These are phyloP conservation scores for Octodon degus DNA, from an alignment of 2,113 vertebrate genomes.

Conservation along the genomic window DNA sequence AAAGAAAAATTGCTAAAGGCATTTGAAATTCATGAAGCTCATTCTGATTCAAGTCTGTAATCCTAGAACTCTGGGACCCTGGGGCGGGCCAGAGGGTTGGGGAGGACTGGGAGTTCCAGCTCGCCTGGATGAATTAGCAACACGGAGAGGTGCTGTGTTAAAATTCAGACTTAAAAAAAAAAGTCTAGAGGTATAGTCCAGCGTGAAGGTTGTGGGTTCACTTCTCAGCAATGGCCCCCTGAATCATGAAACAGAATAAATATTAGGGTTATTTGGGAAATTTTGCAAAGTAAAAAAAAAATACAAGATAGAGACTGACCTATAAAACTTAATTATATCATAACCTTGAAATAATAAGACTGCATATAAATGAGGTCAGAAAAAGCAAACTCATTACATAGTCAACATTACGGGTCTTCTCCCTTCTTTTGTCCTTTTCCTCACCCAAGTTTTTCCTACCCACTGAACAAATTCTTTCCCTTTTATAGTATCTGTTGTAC, in stretches of 20 bases:
- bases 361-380: neutral
- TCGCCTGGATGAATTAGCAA: neutral
- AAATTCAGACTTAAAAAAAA: neutral
- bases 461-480: too few species aligned
- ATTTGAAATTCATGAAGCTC: neutral
- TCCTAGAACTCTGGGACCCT: neutral
- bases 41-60: neutral
- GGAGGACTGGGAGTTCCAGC: neutral
- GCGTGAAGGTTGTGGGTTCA: neutral
- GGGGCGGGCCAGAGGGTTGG: neutral
- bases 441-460: too few species aligned
- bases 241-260: neutral
- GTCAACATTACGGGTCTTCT: neutral
- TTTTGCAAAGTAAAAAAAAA: slow-evolving; percentile 2
- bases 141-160: neutral
- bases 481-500: too few species aligned
- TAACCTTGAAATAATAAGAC: slow-evolving; percentile 19
- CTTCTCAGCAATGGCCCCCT: neutral
- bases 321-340: neutral
- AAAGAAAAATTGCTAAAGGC: neutral
- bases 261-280: neutral
- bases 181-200: neutral
- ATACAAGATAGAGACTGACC: neutral
- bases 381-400: neutral
- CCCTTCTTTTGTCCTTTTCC: too few species aligned